Evolutionary conservation across 2,113 vertebrate genomes (phyloP), one percentile per base, ranked within the genome.

Genomic region (Scophthalmus maximus): DNA sequence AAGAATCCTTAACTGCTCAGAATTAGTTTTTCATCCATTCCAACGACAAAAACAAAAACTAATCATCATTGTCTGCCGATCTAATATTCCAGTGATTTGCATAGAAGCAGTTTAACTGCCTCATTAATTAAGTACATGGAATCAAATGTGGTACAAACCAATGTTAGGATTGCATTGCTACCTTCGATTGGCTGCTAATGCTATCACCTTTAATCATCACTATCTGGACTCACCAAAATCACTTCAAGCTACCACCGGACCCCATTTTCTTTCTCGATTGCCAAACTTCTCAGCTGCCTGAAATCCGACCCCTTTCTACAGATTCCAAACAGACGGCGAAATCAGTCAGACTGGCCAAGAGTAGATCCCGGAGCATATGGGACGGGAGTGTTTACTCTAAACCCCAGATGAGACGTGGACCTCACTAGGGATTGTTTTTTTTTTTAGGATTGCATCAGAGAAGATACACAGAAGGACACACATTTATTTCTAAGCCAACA

Each of bases 291-390:
- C 22, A 8, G 20, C 20, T 49, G 10, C 49, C 23, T 50, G 18
- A 26, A 50, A 25, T 5, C 9, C 20, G 12, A 22, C 11, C 6
- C 11, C 20, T 8, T 14, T 44, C 2, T 12, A 36, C 53, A 56
- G 8, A 25, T 25, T 25, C 42, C 7, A 22, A 47, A n/a, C 6
- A 30, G 34, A 22, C 3, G 3, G 29, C 14, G 36, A 49, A 47
- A 68, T 17, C 60, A 55, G 42, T 46, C 55, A 0, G 34, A 61
- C 73, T 47, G 70, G 34, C 73, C 85, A 63, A 73, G 26, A 75
- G 46, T 38, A 64, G 64, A 73, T 79, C 84, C 78, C 76, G 20
- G 27, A 82, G 52, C 86, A 89, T 83, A 82, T 71, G 79, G n/a
- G 76, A 38, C 10, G 75, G 26, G 55, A 55, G 11, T 26, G 11